Percentiles rank a stretch among this genome's conserved stretches.
These are phyloP conservation scores for Macaca mulatta DNA, from an alignment of 2,113 vertebrate genomes.

Conservation along the genomic window DNA sequence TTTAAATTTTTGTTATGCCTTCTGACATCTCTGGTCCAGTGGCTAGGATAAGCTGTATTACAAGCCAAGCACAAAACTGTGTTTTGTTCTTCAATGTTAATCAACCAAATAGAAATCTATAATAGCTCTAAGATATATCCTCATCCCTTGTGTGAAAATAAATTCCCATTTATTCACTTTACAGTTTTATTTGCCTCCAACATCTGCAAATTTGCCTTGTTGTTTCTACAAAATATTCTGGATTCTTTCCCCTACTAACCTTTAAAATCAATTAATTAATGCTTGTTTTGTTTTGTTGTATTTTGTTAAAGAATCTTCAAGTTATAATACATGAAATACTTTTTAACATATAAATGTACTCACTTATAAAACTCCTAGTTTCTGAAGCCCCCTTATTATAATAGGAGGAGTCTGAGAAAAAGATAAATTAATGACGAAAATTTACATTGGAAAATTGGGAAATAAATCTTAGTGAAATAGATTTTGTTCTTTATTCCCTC, in stretches of 20 bases:
- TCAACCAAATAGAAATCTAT: not conserved
- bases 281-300: not conserved
- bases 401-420: not conserved
- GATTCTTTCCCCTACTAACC: not conserved
- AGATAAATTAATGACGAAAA: not conserved
- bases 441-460: not conserved
- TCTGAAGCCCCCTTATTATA: not conserved
- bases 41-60: not conserved
- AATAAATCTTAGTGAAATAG: not conserved
- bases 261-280: not conserved
- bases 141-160: not conserved
- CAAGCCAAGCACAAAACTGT: not conserved
- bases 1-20: not conserved
- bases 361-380: not conserved
- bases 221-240: not conserved
- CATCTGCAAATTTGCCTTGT: not conserved
- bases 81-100: not conserved
- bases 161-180: not conserved
- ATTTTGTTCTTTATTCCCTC: not conserved
- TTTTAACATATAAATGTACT: not conserved
- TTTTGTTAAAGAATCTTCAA: not conserved
- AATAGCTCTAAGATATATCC: not conserved
- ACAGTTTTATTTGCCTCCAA: not conserved
- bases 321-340: not conserved
- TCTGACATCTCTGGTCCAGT: not conserved